Percentiles rank a stretch among this genome's conserved stretches.
phyloP scores from a whole-genome alignment of 2,888 invertebrate genomes.

The Leuctra nigra region DNA sequence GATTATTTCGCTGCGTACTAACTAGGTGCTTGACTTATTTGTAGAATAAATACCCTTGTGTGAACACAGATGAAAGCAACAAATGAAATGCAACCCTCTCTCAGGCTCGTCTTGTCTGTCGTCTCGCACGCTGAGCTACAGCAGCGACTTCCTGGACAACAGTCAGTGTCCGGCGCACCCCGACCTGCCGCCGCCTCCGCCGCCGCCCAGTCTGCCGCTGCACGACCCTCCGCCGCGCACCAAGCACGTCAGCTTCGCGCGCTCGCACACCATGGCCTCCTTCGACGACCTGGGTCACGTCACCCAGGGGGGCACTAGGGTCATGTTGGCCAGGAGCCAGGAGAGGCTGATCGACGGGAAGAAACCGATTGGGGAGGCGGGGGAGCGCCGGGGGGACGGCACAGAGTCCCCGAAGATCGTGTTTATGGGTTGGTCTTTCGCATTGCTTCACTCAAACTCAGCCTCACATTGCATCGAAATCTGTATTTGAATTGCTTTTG shows the following conservation, averaged over 20 bases:
- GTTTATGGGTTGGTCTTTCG: constrained; percentile 43
- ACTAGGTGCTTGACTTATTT: no score
- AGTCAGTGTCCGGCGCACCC: constrained; percentile 32
- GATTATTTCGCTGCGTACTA: no score
- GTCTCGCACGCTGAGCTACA: constrained; percentile 37
- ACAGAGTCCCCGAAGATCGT: constrained; percentile 49
- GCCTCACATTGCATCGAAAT: no score
- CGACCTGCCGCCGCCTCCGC: constrained; percentile 31
- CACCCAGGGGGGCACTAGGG: constrained; percentile 37
- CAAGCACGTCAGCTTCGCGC: constrained; percentile 86
- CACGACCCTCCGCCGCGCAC: constrained; percentile 48
- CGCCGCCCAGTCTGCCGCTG: constrained; percentile 40
- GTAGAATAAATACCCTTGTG: no score
- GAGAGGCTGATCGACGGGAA: constrained; percentile 71
- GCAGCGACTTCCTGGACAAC: constrained; percentile 38
- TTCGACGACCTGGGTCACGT: constrained; percentile 54
- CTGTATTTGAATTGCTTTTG: no score
- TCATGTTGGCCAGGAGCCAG: constrained; percentile 46
- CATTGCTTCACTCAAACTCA: background rate
- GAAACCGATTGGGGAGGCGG: constrained; percentile 39
- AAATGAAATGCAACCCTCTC: no score
- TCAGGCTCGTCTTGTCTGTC: constrained; percentile 11
- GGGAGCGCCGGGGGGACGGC: constrained; percentile 29
- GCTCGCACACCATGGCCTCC: constrained; percentile 79
- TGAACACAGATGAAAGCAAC: no score